These are phyloP conservation scores for Erebia aethiops DNA, from an alignment of 2,888 invertebrate species.

Conservation along the genomic window DNA sequence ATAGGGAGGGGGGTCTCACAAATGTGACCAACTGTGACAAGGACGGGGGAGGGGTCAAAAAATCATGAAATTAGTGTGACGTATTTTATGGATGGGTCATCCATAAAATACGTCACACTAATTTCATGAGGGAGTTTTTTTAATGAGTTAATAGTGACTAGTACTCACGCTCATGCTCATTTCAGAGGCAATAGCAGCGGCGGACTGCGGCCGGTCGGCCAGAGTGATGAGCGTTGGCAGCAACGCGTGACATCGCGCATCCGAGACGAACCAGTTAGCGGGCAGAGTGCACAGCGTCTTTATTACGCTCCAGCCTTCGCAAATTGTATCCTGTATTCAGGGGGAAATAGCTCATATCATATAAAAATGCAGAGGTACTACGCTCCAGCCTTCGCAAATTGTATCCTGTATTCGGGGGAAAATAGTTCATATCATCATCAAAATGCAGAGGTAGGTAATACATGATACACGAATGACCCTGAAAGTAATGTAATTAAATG, in stretches of 20 bases:
- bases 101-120: no score
- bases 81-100: no score
- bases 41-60: no score
- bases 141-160: not conserved
- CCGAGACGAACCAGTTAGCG: slow-evolving; percentile 93
- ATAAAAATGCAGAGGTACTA: no score
- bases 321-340: slow-evolving; percentile 64
- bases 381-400: slow-evolving; percentile 80
- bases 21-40: no score
- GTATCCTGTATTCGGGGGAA: slow-evolving; percentile 58
- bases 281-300: slow-evolving; percentile 93
- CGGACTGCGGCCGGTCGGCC: slow-evolving; percentile 82
- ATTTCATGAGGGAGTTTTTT: no score
- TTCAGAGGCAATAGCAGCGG: slow-evolving; percentile 89
- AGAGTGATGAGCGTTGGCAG: slow-evolving; percentile 90
- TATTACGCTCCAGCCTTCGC: slow-evolving; percentile 85
- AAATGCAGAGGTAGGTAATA: no score
- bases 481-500: no score
- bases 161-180: slow-evolving; percentile 86
- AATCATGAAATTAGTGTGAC: no score
- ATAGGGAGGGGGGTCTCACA: no score
- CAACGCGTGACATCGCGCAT: slow-evolving; percentile 86
- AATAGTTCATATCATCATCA: not conserved
- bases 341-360: not conserved
- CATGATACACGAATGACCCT: no score